Percentiles rank a stretch among this genome's conserved stretches.
These are phyloP conservation scores for Erethizon dorsatum DNA, from an alignment of 2,797 vertebrate genomes.

Conservation along the genomic window DNA sequence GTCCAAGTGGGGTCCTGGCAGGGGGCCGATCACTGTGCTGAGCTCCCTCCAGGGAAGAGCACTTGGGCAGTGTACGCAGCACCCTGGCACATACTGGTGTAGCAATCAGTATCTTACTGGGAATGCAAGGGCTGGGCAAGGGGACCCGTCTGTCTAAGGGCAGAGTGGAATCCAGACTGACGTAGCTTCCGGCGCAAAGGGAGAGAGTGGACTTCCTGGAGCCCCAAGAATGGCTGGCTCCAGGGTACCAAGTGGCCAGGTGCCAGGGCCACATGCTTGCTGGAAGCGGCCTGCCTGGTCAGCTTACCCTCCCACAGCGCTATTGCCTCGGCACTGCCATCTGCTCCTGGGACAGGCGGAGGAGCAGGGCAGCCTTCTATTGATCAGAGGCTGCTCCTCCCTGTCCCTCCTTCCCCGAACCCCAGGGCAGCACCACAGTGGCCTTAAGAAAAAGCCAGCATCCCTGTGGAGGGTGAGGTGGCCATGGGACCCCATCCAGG, in stretches of 20 bases:
- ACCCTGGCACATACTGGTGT: background rate
- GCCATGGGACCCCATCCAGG: background rate
- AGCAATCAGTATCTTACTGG: background rate
- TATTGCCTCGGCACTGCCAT: conserved; percentile 66
- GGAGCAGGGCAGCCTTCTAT: background rate
- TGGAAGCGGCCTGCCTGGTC: conserved; percentile 66
- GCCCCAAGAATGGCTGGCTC: conserved; percentile 31
- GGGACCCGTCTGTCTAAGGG: background rate
- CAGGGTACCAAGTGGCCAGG: conserved; percentile 19
- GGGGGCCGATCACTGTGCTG: background rate
- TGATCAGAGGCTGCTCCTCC: background rate
- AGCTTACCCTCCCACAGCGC: conserved; percentile 69
- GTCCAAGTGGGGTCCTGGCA: background rate
- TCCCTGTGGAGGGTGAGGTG: background rate
- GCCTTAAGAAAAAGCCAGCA: background rate
- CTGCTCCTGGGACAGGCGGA: conserved; percentile 69
- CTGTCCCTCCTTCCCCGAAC: background rate
- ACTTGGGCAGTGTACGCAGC: fast-evolving
- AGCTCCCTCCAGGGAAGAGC: background rate
- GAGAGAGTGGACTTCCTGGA: conserved; percentile 71
- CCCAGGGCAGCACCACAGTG: background rate
- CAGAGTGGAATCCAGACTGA: background rate
- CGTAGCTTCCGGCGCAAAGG: background rate
- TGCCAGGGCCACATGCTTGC: conserved; percentile 67
- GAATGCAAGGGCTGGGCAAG: background rate